Evolutionary conservation across 1,140 invertebrate genomes (phyloP), one percentile per base, ranked within the genome.

Genomic region (Ericerus pela): DNA sequence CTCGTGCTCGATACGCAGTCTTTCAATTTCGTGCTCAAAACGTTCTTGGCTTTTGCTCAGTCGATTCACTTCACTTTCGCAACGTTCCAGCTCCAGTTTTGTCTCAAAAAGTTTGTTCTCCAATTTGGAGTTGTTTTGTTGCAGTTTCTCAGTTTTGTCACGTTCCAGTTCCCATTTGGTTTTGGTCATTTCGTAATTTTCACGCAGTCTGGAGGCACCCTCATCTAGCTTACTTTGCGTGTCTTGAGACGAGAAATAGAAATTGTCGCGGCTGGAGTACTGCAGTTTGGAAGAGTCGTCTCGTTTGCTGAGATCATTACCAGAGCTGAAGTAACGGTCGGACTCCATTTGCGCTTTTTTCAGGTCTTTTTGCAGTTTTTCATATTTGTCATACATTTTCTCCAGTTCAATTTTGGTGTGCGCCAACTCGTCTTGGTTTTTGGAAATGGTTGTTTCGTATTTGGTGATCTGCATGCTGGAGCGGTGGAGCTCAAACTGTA

Each of bases 81-180:
- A 79, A 43, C 86, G 68, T 62, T 91, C 86, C 36, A 89, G 67
- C 68, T 89, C 85, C 60, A 87, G 75, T 60, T 81, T 81, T 14
- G 82, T 67, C 70, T 88, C 84, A 65, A 87, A 85, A 36, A 85
- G 70, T 64, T 83, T 80, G 27, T 80, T 78, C 69, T 88, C 85
- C n/a, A 81, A 71, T 63, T 81, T 80, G 31, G 64, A 61, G 57
- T 63, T 63, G 1, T 57, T 53, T 69, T 69, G 76, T 62, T 77
- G 74, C 41, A 78, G 67, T 64, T 75, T 76, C 65, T 69, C 70
- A 63, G 73, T 68, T 62, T 87, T 88, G 68, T 91, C 87, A 67
- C 85, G 81, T 72, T 89, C 85, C 69, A 85, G 82, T 69, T 85
- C 82, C 72, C 85, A 89, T 80, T 90, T 91, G 63, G 88, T 85